Evolutionary conservation across 2,888 invertebrate genomes (phyloP).

Genomic region (Metellina segmentata): DNA sequence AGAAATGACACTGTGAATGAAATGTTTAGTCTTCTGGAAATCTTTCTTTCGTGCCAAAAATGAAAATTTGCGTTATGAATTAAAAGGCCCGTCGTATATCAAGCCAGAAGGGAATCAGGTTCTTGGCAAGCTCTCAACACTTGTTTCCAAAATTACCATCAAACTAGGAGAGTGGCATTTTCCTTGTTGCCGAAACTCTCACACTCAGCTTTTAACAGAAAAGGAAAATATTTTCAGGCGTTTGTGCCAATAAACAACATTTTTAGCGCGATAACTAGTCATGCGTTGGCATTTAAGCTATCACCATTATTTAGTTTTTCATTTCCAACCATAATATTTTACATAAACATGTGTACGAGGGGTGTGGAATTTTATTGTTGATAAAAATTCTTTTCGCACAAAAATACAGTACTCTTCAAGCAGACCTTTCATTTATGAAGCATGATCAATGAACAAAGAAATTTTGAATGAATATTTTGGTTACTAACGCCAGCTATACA

Average conservation of each 20-base stretch:
- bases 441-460: too few relatives aligned
- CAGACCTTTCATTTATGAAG: too few relatives aligned
- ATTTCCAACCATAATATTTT: background rate
- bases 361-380: too few relatives aligned
- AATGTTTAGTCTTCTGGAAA: conserved; percentile 36
- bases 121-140: conserved; percentile 56
- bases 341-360: too few relatives aligned
- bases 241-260: background rate
- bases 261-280: too few relatives aligned
- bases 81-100: background rate
- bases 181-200: background rate
- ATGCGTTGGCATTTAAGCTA: too few relatives aligned
- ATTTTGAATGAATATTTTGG: too few relatives aligned
- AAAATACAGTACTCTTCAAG: too few relatives aligned
- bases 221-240: background rate
- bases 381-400: too few relatives aligned
- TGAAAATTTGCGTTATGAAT: conserved; percentile 24
- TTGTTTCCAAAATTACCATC: conserved; percentile 63
- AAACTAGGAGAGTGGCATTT: conserved; percentile 42
- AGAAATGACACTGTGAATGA: conserved; percentile 7
- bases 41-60: conserved; percentile 29
- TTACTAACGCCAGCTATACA: too few relatives aligned
- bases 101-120: background rate
- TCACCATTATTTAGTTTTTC: too few relatives aligned
- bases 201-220: background rate